Conservation (phyloP, 2,797 vertebrate genomes). For the Premnoplex brunnescens region DNA sequence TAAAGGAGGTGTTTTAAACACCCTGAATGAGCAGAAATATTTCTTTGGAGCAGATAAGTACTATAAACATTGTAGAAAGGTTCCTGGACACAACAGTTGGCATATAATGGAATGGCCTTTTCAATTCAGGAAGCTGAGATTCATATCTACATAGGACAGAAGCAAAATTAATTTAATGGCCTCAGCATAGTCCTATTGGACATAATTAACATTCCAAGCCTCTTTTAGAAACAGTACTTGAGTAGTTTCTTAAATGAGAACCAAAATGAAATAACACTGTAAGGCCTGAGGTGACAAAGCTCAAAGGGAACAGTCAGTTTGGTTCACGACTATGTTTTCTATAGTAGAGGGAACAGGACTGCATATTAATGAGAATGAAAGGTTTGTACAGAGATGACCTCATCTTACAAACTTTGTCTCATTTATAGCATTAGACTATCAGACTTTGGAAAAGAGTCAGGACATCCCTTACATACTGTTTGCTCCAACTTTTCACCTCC, state of each 20-base stretch:
- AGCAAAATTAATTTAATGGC: constrained; percentile 42
- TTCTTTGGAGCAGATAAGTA: neutral
- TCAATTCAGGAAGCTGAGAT: constrained; percentile 27
- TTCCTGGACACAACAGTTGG: neutral
- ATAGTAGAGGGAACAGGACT: neutral
- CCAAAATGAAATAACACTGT: neutral
- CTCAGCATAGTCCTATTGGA: constrained; percentile 18
- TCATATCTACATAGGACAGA: neutral
- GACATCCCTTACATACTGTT: neutral
- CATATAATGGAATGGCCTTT: neutral
- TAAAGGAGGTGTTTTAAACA: neutral
- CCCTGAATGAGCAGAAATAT: neutral
- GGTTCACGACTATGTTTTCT: constrained; percentile 13
- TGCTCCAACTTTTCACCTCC: neutral
- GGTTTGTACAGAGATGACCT: neutral
- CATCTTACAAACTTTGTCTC: neutral
- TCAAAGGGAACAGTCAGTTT: constrained; percentile 26
- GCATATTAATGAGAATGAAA: constrained; percentile 11
- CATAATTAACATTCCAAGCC: constrained; percentile 44
- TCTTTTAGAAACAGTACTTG: constrained; percentile 25
- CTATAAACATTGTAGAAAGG: neutral
- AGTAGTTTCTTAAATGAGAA: constrained; percentile 45
- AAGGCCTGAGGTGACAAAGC: constrained; percentile 44
- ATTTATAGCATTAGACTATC: neutral
- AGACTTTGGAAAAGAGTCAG: neutral